Evolutionary conservation across 2,797 vertebrate species (phyloP).

Genomic region (Lagorchestes hirsutus): DNA sequence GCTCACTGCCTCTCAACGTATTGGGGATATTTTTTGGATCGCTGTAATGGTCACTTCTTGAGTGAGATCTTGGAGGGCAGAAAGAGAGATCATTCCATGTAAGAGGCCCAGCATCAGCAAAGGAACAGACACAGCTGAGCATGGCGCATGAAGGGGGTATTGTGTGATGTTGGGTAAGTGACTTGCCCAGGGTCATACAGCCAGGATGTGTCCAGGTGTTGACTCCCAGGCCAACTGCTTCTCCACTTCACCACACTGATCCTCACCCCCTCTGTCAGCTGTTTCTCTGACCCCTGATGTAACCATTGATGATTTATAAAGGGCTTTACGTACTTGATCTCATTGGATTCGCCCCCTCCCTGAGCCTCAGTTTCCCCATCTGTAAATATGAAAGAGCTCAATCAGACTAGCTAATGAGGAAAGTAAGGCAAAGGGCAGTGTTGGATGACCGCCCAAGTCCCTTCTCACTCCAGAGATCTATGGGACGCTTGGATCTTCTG

Average conservation of each 20-base stretch:
- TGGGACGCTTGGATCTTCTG: background rate
- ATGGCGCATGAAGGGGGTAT: background rate
- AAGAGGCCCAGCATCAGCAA: background rate
- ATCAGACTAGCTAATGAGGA: background rate
- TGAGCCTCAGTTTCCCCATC: background rate
- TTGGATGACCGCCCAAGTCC: background rate
- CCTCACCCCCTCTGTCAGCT: background rate
- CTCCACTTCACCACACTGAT: background rate
- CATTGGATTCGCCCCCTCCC: background rate
- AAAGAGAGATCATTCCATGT: fast-evolving
- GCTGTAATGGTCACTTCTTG: background rate
- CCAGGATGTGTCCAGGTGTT: too few species aligned
- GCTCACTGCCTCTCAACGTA: background rate
- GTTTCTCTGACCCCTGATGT: background rate
- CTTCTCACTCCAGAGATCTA: background rate
- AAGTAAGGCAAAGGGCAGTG: background rate
- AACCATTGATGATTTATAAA: background rate
- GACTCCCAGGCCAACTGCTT: background rate
- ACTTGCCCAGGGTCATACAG: background rate
- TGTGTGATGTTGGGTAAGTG: background rate
- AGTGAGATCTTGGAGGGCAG: background rate
- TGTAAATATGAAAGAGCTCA: background rate
- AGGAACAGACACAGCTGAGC: background rate
- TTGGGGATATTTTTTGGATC: background rate
- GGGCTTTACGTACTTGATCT: background rate